A percentile compares a stretch with the other conserved stretches of the same genome.
Conservation (phyloP, 2,113 vertebrate genomes). For the Isurus oxyrinchus region DNA sequence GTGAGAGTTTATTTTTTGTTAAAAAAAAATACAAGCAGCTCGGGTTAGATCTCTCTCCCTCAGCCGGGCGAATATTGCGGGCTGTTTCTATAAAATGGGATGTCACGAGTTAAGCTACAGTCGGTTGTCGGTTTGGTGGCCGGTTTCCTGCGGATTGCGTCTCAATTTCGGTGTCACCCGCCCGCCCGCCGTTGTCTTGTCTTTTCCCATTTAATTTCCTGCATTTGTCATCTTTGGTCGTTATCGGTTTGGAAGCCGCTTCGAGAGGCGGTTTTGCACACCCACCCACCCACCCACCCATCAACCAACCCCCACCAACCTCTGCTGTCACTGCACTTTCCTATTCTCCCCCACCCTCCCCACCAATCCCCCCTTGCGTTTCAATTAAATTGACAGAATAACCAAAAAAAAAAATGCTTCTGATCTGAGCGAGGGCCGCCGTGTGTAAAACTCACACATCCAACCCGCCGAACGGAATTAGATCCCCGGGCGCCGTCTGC, state of each 20-base stretch:
- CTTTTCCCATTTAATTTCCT: background rate
- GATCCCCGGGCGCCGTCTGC: background rate
- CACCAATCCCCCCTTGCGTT: background rate
- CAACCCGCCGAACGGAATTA: too few species aligned
- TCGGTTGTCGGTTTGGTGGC: too few species aligned
- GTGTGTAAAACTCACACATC: background rate
- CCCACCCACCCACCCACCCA: too few species aligned
- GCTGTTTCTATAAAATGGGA: too few species aligned
- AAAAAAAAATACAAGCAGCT: too few species aligned
- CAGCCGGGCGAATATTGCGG: too few species aligned
- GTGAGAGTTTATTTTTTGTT: background rate
- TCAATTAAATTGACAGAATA: background rate
- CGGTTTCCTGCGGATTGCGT: background rate
- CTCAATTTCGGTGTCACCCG: background rate
- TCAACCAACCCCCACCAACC: too few species aligned
- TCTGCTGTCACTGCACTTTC: background rate
- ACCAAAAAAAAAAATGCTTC: background rate
- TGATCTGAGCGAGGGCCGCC: too few species aligned
- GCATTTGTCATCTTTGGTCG: background rate
- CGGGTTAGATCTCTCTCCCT: too few species aligned
- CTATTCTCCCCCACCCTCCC: background rate
- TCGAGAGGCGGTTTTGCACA: background rate
- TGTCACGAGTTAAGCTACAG: too few species aligned
- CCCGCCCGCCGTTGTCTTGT: background rate
- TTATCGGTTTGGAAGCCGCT: background rate